phyloP scores from a whole-genome alignment of 2,797 vertebrate genomes.

The Vireo griseus region DNA sequence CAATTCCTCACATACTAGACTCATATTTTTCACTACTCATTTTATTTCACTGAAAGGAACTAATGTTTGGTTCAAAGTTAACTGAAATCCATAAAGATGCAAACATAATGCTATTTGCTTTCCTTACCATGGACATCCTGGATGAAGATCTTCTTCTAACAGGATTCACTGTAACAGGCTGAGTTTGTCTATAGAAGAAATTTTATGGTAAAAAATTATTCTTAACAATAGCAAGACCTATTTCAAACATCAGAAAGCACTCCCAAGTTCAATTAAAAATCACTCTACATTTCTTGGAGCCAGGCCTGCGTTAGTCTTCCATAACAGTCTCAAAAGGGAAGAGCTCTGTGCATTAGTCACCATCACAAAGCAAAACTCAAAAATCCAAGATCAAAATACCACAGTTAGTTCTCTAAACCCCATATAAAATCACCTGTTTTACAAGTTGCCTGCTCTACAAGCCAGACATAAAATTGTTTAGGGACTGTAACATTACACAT shows the following conservation, averaged over 20 bases:
- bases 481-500: background rate
- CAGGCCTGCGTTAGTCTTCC: background rate
- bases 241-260: background rate
- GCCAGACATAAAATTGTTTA: background rate
- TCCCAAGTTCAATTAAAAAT: background rate
- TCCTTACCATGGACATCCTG: constrained; percentile 90
- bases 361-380: background rate
- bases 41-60: background rate
- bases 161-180: constrained; percentile 84
- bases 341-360: background rate
- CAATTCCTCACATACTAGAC: background rate
- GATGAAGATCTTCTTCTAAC: constrained; percentile 90
- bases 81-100: background rate
- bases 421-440: background rate
- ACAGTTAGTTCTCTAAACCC: background rate
- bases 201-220: background rate
- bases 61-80: background rate
- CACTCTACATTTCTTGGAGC: background rate
- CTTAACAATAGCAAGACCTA: background rate
- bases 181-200: constrained; percentile 83
- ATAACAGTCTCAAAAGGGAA: background rate
- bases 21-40: background rate
- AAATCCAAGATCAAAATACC: background rate
- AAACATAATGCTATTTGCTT: background rate
- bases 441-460: background rate